A percentile compares a stretch with the other conserved stretches of the same genome.
Evolutionary conservation across 2,797 vertebrate species (phyloP).

Genomic region (Anableps anableps): DNA sequence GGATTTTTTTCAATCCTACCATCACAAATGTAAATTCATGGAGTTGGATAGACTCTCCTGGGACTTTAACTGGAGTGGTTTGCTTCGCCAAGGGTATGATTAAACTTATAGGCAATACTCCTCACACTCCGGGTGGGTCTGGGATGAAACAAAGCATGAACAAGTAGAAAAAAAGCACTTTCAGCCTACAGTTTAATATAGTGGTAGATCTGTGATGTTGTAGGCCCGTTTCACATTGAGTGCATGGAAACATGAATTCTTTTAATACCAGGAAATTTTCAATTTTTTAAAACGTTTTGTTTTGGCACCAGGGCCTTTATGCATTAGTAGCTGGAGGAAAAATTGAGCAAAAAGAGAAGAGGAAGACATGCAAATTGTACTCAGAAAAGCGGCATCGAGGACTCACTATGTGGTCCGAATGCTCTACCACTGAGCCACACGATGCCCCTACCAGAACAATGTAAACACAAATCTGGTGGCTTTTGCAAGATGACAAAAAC

Average conservation of each 20-base stretch:
- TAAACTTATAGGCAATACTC: too few species aligned
- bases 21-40: too few species aligned
- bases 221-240: background rate
- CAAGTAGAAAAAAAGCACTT: background rate
- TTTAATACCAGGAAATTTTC: background rate
- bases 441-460: too few species aligned
- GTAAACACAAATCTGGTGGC: background rate
- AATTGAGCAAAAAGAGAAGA: background rate
- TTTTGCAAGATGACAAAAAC: background rate
- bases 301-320: background rate
- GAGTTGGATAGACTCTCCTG: too few species aligned
- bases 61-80: too few species aligned
- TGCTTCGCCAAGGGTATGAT: too few species aligned
- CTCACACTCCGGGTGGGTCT: background rate
- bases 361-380: background rate
- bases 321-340: background rate
- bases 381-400: background rate
- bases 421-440: too few species aligned
- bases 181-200: background rate
- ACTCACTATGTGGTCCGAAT: too few species aligned
- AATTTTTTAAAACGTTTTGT: background rate
- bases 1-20: background rate
- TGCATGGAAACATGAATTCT: background rate
- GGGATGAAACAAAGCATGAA: background rate
- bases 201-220: background rate